These are phyloP conservation scores for Euthynnus affinis DNA, from an alignment of 2,797 vertebrate genomes.

Conservation along the genomic window DNA sequence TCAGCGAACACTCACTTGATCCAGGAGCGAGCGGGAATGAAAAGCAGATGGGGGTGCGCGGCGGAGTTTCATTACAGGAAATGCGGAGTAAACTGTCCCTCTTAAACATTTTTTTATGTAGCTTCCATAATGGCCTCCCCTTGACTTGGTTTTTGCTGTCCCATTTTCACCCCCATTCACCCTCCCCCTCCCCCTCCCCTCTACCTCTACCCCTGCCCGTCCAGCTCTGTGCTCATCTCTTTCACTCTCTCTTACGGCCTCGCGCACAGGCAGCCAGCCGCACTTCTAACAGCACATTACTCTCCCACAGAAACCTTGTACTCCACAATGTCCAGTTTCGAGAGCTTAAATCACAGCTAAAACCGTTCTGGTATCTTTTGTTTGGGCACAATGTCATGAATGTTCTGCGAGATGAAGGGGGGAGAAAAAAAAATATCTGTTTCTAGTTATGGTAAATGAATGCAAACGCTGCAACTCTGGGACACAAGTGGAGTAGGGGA, in stretches of 20 bases:
- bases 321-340: constrained; percentile 27
- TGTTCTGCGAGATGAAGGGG: background rate
- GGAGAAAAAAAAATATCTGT: constrained; percentile 19
- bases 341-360: constrained; percentile 20
- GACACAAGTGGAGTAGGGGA: constrained; percentile 14
- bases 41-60: constrained; percentile 23
- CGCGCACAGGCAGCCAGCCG: constrained; percentile 27
- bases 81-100: constrained; percentile 12
- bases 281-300: constrained; percentile 14
- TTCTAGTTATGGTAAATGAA: constrained; percentile 16
- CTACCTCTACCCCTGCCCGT: constrained; percentile 3
- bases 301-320: constrained; percentile 15
- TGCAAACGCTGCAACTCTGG: background rate
- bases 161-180: constrained; percentile 25
- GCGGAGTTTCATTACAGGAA: constrained; percentile 28
- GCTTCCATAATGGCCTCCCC: constrained; percentile 12
- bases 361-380: background rate
- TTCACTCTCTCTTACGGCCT: constrained; percentile 24
- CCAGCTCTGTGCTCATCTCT: constrained; percentile 23
- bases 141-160: background rate
- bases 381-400: background rate
- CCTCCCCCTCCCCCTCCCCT: no score
- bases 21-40: constrained; percentile 11
- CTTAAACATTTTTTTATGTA: constrained; percentile 30
- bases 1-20: constrained; percentile 22